Conservation (phyloP, 1,140 invertebrate genomes). For the Samia ricini region DNA sequence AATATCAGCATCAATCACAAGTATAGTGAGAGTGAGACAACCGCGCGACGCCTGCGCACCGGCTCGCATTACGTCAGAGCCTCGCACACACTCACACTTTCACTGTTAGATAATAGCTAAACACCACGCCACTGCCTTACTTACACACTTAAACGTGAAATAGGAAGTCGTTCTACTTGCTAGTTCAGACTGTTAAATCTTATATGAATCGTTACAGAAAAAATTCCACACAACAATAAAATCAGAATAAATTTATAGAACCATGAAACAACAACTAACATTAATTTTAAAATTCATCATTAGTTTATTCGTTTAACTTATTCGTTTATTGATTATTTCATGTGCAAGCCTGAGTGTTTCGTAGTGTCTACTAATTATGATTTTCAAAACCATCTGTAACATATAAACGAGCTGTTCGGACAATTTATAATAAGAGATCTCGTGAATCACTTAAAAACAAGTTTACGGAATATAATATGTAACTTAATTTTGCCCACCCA, state of each 20-base stretch:
- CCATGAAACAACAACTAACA: slow-evolving; percentile 1
- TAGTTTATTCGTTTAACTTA: background rate
- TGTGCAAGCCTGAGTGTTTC: too few species aligned
- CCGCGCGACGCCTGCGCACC: slow-evolving; percentile 33
- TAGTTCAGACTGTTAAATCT: slow-evolving; percentile 23
- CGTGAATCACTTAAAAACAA: too few species aligned
- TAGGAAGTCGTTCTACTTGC: slow-evolving; percentile 49
- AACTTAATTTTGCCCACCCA: too few species aligned
- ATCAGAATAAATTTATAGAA: too few species aligned
- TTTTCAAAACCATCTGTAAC: too few species aligned
- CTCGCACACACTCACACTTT: slow-evolving; percentile 67
- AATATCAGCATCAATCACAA: slow-evolving; percentile 48
- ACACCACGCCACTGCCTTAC: slow-evolving; percentile 62
- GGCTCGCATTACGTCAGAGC: slow-evolving; percentile 49
- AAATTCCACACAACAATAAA: slow-evolving; percentile 19
- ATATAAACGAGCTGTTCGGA: too few species aligned
- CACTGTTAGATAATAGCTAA: slow-evolving; percentile 68
- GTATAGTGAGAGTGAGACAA: slow-evolving; percentile 68
- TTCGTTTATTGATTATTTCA: too few species aligned
- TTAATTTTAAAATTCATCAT: background rate
- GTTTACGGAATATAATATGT: too few species aligned
- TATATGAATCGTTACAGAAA: slow-evolving; percentile 17
- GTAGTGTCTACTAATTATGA: too few species aligned
- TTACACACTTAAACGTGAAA: slow-evolving; percentile 64
- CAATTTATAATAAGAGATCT: too few species aligned